Conservation (phyloP, 2,797 vertebrate species). For the Coccyzus lansbergi region DNA sequence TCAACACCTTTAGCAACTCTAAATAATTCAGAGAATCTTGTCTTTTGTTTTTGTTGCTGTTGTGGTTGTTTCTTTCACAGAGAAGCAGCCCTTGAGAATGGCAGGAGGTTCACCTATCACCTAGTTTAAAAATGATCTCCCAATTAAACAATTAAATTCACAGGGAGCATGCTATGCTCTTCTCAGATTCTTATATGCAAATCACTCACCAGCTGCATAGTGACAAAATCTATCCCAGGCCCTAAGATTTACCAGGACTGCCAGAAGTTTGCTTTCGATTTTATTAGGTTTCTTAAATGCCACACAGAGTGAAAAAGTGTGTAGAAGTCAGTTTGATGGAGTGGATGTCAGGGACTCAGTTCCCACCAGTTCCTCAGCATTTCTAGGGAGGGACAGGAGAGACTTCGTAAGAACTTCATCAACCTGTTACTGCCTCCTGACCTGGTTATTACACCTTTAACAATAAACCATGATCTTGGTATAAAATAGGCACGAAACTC, state of each 20-base stretch:
- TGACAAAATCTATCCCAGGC: neutral
- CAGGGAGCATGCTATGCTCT: neutral
- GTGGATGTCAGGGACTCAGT: rapidly evolving
- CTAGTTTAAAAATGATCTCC: neutral
- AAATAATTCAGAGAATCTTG: conserved; percentile 52
- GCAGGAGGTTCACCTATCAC: neutral
- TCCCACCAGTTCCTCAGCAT: neutral
- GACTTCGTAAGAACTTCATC: neutral
- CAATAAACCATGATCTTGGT: neutral
- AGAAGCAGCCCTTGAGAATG: neutral
- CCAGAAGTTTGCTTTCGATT: neutral
- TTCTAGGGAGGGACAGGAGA: neutral
- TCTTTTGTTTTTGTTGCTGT: neutral
- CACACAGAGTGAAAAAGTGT: neutral
- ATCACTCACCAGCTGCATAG: neutral
- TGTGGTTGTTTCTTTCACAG: neutral
- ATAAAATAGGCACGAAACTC: neutral
- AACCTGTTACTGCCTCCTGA: neutral
- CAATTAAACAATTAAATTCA: neutral
- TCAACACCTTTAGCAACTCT: conserved; percentile 73
- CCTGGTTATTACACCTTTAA: neutral
- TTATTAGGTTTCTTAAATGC: neutral
- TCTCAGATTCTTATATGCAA: neutral
- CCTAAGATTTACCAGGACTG: neutral
- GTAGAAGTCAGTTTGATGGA: neutral